Conservation (phyloP, 2,113 vertebrate genomes). For the Apodemus sylvaticus region DNA sequence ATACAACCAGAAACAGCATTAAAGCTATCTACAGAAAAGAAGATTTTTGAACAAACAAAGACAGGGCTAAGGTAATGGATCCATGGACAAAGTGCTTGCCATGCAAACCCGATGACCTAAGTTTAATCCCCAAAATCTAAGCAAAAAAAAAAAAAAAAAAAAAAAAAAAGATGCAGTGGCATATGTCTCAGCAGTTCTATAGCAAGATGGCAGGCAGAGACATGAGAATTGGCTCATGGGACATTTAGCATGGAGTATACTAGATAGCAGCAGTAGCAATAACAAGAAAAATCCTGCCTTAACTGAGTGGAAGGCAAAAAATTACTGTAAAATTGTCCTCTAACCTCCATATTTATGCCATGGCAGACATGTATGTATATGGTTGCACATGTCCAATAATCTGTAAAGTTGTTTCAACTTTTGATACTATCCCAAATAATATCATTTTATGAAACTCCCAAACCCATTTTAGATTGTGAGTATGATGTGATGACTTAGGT, state of each 20-base stretch:
- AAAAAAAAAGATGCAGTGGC: neutral
- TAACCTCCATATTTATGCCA: neutral
- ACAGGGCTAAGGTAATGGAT: neutral
- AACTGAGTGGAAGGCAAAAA: neutral
- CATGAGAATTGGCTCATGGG: neutral
- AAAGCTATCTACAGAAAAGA: neutral
- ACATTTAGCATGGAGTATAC: neutral
- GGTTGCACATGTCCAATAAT: neutral
- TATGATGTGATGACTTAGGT: neutral
- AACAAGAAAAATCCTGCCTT: neutral
- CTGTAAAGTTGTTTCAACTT: neutral
- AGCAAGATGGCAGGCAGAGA: neutral
- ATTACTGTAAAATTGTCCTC: neutral
- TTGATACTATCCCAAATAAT: neutral
- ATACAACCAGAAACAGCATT: too few relatives aligned
- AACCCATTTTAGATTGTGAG: neutral
- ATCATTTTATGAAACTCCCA: neutral
- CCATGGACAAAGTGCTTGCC: neutral
- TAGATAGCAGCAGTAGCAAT: neutral
- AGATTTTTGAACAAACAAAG: neutral
- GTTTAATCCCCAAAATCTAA: neutral
- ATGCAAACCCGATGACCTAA: neutral
- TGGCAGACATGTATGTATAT: neutral
- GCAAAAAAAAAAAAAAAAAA: neutral
- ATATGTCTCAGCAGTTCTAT: neutral